These are phyloP conservation scores for Oligia strigilis DNA, from an alignment of 2,888 invertebrate genomes.

Conservation along the genomic window DNA sequence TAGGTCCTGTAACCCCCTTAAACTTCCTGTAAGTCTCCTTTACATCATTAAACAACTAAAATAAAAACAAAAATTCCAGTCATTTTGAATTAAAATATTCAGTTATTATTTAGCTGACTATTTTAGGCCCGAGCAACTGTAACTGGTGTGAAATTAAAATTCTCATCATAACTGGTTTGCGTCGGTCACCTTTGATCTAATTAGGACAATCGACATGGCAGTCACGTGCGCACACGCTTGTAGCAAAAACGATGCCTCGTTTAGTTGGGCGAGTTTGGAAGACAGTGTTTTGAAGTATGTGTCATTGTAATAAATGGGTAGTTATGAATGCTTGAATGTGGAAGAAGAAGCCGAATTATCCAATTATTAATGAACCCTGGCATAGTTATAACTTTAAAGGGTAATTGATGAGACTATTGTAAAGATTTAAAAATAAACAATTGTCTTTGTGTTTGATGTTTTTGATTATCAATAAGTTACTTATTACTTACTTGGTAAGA, in stretches of 20 bases:
- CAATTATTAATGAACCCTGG: not conserved
- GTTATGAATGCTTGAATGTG: not conserved
- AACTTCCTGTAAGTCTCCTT: not conserved
- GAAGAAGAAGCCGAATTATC: not conserved
- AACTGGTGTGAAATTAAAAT: conserved; percentile 61
- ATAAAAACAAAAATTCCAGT: not conserved
- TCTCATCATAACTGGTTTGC: conserved; percentile 61
- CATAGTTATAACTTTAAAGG: too few relatives aligned
- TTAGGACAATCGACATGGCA: conserved; percentile 81
- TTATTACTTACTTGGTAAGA: not conserved
- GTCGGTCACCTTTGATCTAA: conserved; percentile 86
- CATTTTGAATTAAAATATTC: conserved; percentile 11
- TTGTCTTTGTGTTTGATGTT: not conserved
- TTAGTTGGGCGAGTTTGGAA: conserved; percentile 54
- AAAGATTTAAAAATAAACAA: not conserved
- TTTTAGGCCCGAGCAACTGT: conserved; percentile 42
- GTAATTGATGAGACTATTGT: too few relatives aligned
- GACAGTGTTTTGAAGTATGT: conserved; percentile 8
- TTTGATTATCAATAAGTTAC: not conserved
- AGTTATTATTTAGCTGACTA: conserved; percentile 21
- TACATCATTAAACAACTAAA: not conserved
- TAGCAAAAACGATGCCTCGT: conserved; percentile 76
- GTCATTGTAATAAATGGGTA: not conserved
- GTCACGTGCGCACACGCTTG: conserved; percentile 78
- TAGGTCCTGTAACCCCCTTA: not conserved